These are phyloP conservation scores for Stichodactyla helianthus DNA, from an alignment of 64 coral and sea anemone genomes.

Conservation along the genomic window DNA sequence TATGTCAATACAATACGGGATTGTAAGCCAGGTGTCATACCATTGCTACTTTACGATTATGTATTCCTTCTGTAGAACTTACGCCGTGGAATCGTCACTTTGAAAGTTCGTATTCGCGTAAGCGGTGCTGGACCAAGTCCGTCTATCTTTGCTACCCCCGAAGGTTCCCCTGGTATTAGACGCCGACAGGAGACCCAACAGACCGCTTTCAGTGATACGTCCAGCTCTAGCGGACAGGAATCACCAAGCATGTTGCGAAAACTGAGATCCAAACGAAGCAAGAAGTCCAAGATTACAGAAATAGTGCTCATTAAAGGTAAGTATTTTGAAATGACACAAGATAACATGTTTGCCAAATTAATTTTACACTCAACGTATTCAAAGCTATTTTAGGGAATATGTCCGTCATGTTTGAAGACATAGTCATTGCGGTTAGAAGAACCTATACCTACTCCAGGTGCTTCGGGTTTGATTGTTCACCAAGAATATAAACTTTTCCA, in stretches of 20 bases:
- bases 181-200: slow-evolving; percentile 19
- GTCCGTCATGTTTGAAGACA: neutral
- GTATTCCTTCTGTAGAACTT: slow-evolving; percentile 52
- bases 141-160: slow-evolving; percentile 66
- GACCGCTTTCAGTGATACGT: slow-evolving; percentile 24
- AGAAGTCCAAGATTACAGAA: slow-evolving; percentile 46
- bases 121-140: slow-evolving; percentile 40
- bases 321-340: neutral
- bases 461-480: neutral
- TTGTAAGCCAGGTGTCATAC: slow-evolving; percentile 14
- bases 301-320: slow-evolving; percentile 58
- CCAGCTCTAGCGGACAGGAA: slow-evolving; percentile 69
- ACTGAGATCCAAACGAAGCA: slow-evolving; percentile 58
- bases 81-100: slow-evolving; percentile 81
- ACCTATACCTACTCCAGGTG: neutral
- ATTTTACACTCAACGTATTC: too few relatives aligned
- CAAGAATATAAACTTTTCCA: neutral
- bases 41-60: neutral
- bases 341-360: too few relatives aligned
- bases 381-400: too few relatives aligned
- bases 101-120: slow-evolving; percentile 54
- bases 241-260: slow-evolving; percentile 67
- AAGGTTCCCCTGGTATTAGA: slow-evolving; percentile 28
- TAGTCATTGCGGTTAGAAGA: neutral
- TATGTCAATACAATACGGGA: slow-evolving; percentile 4